A percentile compares a stretch with the other conserved stretches of the same genome.
These are phyloP conservation scores for Prionace glauca DNA, from an alignment of 2,797 vertebrate species.

Conservation along the genomic window DNA sequence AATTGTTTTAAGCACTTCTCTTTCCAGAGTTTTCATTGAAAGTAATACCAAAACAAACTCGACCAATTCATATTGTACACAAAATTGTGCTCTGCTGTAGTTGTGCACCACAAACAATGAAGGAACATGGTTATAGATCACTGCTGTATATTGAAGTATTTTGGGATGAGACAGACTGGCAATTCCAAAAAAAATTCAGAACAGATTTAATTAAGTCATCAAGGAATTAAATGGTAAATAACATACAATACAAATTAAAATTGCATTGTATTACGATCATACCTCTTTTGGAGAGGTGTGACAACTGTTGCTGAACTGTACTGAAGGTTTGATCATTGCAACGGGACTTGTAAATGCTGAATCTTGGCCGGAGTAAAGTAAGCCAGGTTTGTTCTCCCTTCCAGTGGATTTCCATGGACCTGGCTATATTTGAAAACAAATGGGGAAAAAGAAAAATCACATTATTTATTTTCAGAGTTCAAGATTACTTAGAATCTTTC, in stretches of 20 bases:
- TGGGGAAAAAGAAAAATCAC: constrained; percentile 28
- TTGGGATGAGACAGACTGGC: not conserved
- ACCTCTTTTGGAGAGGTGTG: constrained; percentile 92
- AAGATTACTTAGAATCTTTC: not conserved
- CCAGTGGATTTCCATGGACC: constrained; percentile 86
- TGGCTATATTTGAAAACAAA: constrained; percentile 54
- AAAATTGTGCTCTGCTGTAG: not conserved
- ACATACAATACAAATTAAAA: not conserved
- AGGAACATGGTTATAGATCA: not conserved
- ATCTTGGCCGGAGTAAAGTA: constrained; percentile 84
- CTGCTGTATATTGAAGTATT: not conserved
- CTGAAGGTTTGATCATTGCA: constrained; percentile 86
- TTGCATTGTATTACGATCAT: constrained; percentile 44
- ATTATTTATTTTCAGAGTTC: not conserved
- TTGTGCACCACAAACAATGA: not conserved
- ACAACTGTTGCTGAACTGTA: constrained; percentile 73
- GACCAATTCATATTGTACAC: not conserved
- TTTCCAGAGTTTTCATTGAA: not conserved
- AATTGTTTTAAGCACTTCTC: not conserved
- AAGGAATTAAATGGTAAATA: not conserved
- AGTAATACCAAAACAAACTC: not conserved
- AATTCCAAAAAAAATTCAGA: not conserved
- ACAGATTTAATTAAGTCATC: not conserved
- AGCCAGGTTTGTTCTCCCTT: constrained; percentile 84
- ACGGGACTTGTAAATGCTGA: constrained; percentile 94